phyloP scores from a whole-genome alignment of 2,797 vertebrate genomes.

The Coregonus sp. region DNA sequence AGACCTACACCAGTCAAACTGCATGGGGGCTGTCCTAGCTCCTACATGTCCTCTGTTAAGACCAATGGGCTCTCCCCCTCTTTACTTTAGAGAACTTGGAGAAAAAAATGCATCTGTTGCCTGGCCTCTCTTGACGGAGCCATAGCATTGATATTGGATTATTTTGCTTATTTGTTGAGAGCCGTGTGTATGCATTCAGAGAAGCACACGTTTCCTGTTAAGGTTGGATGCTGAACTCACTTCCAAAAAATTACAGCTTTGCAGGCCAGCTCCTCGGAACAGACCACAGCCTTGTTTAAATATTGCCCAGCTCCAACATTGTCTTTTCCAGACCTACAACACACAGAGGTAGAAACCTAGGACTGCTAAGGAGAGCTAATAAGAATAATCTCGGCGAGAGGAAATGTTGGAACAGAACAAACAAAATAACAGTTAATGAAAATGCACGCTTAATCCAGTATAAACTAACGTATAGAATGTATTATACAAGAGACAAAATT shows the following conservation, averaged over 20 bases:
- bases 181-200: slow-evolving; percentile 67
- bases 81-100: neutral
- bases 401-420: no score
- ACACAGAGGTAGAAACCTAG: slow-evolving; percentile 11
- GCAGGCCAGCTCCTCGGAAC: slow-evolving; percentile 63
- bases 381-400: neutral
- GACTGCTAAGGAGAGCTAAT: neutral
- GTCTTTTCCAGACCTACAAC: slow-evolving; percentile 51
- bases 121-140: slow-evolving; percentile 33
- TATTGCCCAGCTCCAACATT: slow-evolving; percentile 62
- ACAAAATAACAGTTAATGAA: no score
- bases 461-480: no score
- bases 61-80: neutral
- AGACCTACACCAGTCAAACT: slow-evolving; percentile 52
- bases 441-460: no score
- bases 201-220: slow-evolving; percentile 73
- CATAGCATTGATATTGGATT: slow-evolving; percentile 66
- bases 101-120: slow-evolving; percentile 31
- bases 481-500: no score
- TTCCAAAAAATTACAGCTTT: slow-evolving; percentile 68
- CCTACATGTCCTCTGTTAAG: slow-evolving; percentile 11
- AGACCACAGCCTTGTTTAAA: slow-evolving; percentile 70
- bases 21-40: slow-evolving; percentile 17
- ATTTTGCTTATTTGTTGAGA: slow-evolving; percentile 73
- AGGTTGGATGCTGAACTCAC: slow-evolving; percentile 59